Conservation (phyloP, 1,140 invertebrate species). For the Diuraphis noxia region DNA sequence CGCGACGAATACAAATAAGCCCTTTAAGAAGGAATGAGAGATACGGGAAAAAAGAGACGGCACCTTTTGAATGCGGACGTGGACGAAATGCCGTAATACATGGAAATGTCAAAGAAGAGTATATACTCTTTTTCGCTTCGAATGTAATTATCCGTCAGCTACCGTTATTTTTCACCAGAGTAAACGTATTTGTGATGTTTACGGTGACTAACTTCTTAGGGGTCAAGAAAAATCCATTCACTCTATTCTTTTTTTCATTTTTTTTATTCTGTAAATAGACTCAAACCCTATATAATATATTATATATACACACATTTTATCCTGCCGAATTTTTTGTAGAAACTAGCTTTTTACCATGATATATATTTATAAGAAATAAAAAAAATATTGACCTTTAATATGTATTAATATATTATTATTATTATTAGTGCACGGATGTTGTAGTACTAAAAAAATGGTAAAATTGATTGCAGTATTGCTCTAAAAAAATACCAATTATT, state of each 20-base stretch:
- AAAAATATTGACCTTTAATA: not conserved
- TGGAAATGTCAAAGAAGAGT: constrained; percentile 41
- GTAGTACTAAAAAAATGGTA: no score
- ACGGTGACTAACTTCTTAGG: constrained; percentile 18
- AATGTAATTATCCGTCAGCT: constrained; percentile 39
- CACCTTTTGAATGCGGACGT: constrained; percentile 48
- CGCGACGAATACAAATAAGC: constrained; percentile 53
- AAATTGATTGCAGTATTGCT: no score
- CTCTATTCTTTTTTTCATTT: not conserved
- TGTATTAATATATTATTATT: no score
- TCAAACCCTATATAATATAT: not conserved
- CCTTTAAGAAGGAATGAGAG: constrained; percentile 14
- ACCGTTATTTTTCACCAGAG: constrained; percentile 33
- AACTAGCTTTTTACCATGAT: not conserved
- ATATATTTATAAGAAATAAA: not conserved
- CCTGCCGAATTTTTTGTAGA: not conserved
- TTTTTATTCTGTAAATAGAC: not conserved
- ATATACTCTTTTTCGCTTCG: not conserved
- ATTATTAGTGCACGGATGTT: no score
- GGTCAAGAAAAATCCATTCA: constrained; percentile 6
- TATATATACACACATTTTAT: not conserved
- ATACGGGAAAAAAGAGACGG: not conserved
- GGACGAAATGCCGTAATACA: constrained; percentile 38
- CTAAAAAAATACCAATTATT: no score
- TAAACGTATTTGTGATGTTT: constrained; percentile 36